Evolutionary conservation across 2,797 vertebrate genomes (phyloP).

Genomic region (Tenualosa thibaudeaui): DNA sequence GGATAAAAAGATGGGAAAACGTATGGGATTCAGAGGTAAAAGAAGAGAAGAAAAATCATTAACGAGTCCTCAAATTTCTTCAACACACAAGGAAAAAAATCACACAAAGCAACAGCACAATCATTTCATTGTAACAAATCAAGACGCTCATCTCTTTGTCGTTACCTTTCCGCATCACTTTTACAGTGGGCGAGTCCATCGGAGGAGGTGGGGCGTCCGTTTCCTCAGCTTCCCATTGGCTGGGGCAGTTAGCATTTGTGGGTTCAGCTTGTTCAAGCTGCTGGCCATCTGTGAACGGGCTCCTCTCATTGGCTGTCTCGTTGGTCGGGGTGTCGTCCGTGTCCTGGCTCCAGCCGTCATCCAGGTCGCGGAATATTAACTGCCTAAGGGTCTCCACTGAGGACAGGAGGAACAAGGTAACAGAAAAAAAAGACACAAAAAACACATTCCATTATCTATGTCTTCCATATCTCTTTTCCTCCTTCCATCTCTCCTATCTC

Average conservation of each 20-base stretch:
- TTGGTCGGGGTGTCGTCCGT: constrained; percentile 76
- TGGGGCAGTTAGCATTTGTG: background rate
- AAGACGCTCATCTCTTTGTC: background rate
- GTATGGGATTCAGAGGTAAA: background rate
- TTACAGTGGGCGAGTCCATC: constrained; percentile 45
- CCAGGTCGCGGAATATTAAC: constrained; percentile 68
- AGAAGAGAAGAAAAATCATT: background rate
- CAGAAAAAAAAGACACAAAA: background rate
- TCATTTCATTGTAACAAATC: background rate
- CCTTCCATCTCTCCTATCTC: background rate
- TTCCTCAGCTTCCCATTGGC: constrained; percentile 52
- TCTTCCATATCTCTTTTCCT: background rate
- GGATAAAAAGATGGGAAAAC: background rate
- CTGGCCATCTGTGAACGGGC: constrained; percentile 42
- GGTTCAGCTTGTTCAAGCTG: constrained; percentile 54
- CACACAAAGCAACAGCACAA: background rate
- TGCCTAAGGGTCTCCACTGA: constrained; percentile 72
- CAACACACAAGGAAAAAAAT: background rate
- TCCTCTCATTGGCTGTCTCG: constrained; percentile 61
- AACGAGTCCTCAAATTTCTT: background rate
- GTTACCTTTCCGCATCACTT: constrained; percentile 75
- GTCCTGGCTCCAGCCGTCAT: constrained; percentile 70
- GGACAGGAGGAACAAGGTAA: background rate
- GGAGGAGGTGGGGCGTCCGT: constrained; percentile 46
- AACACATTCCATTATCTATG: background rate